Evolutionary conservation across 2,113 vertebrate genomes (phyloP).

Genomic region (Cathartes aura): DNA sequence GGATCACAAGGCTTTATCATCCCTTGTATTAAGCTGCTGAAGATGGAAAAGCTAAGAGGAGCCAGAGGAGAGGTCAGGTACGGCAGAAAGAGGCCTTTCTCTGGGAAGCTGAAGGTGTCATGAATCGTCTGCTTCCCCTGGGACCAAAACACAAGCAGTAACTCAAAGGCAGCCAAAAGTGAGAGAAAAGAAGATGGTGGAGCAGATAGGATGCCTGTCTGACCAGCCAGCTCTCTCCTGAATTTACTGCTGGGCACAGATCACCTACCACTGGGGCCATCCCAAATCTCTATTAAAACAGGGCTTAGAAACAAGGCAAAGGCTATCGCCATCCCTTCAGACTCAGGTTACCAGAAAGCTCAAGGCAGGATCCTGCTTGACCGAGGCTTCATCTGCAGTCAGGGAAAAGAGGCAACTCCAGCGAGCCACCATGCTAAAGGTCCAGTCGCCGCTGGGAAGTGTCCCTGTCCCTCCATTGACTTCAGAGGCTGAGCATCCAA

Average conservation of each 20-base stretch:
- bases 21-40: not conserved
- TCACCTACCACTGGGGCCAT: not conserved
- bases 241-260: not conserved
- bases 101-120: not conserved
- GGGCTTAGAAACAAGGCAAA: not conserved
- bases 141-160: not conserved
- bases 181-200: not conserved
- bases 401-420: not conserved
- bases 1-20: not conserved
- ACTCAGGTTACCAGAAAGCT: not conserved
- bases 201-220: not conserved
- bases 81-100: not conserved
- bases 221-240: not conserved
- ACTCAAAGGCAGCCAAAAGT: not conserved
- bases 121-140: not conserved
- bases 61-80: not conserved
- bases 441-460: not conserved
- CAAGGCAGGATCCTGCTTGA: not conserved
- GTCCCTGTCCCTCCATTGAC: not conserved
- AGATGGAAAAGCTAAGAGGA: not conserved
- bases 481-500: not conserved
- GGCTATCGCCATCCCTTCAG: not conserved
- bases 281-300: not conserved
- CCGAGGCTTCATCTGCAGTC: not conserved
- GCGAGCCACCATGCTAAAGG: not conserved